Percentiles rank a stretch among this genome's conserved stretches.
Evolutionary conservation across 1,140 invertebrate genomes (phyloP).

Genomic region (Yoshiicerus persimilis): DNA sequence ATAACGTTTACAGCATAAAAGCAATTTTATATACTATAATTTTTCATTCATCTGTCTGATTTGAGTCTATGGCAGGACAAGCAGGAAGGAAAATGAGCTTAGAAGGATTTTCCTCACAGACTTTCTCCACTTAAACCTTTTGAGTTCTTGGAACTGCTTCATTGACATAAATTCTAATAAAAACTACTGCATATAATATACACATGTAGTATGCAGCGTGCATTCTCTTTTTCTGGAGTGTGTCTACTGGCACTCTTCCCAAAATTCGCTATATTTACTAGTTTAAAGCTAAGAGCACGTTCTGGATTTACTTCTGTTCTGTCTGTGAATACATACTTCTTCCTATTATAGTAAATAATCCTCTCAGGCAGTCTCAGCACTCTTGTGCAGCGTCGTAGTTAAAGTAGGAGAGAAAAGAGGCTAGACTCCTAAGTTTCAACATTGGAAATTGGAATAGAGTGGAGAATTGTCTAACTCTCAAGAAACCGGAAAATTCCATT

Average conservation of each 20-base stretch:
- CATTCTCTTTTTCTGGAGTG: not conserved
- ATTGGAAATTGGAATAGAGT: not conserved
- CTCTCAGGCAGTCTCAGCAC: not conserved
- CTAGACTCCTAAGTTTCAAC: not conserved
- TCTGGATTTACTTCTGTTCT: not conserved
- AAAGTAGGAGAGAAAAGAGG: not conserved
- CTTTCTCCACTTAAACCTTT: not conserved
- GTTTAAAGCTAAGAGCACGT: not conserved
- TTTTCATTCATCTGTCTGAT: not conserved
- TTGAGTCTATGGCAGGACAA: not conserved
- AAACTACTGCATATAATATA: not conserved
- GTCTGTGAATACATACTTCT: not conserved
- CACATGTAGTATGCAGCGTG: not conserved
- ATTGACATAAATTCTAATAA: conserved; percentile 9
- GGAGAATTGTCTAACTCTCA: not conserved
- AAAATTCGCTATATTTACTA: not conserved
- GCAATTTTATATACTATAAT: not conserved
- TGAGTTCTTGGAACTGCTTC: not conserved
- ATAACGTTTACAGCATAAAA: not conserved
- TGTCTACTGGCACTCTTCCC: not conserved
- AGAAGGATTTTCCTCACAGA: not conserved
- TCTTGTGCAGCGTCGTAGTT: not conserved
- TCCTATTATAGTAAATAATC: not conserved
- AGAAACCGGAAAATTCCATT: not conserved
- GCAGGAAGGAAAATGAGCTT: not conserved